Evolutionary conservation across 2,113 vertebrate genomes (phyloP).

Genomic region (Aegithalos caudatus): DNA sequence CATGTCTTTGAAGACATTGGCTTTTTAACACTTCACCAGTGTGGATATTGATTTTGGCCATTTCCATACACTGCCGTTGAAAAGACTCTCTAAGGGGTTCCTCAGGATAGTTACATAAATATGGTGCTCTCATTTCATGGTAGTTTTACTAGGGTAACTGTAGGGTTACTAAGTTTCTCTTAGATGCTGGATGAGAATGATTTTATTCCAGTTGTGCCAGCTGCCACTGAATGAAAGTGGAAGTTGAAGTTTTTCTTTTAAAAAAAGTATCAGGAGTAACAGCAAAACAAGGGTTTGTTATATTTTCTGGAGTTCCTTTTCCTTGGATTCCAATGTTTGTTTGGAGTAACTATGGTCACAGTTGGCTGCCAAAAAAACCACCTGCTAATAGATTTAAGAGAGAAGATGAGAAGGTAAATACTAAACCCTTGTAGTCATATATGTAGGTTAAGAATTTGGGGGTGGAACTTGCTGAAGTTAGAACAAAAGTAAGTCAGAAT

Average conservation of each 20-base stretch:
- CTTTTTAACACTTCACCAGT: not conserved
- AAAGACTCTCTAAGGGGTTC: not conserved
- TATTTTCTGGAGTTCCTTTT: not conserved
- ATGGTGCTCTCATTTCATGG: fast-evolving
- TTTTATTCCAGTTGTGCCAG: not conserved
- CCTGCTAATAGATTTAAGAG: not conserved
- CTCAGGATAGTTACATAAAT: not conserved
- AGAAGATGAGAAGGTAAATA: not conserved
- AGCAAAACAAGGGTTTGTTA: not conserved
- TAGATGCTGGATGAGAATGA: not conserved
- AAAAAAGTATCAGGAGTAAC: not conserved
- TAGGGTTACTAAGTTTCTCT: not conserved
- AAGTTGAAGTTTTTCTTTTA: not conserved
- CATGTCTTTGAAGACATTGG: not conserved
- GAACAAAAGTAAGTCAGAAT: conserved; percentile 38
- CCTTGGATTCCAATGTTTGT: not conserved
- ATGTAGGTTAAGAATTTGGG: conserved; percentile 28
- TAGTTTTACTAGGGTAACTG: not conserved
- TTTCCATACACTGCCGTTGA: not conserved
- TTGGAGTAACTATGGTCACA: not conserved
- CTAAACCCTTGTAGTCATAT: not conserved
- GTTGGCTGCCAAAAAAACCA: not conserved
- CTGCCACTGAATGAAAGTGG: not conserved
- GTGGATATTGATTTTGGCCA: not conserved
- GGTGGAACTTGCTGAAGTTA: conserved; percentile 24